Conservation (phyloP, 2,888 invertebrate genomes). For the Caenorhabditis uteleia region DNA sequence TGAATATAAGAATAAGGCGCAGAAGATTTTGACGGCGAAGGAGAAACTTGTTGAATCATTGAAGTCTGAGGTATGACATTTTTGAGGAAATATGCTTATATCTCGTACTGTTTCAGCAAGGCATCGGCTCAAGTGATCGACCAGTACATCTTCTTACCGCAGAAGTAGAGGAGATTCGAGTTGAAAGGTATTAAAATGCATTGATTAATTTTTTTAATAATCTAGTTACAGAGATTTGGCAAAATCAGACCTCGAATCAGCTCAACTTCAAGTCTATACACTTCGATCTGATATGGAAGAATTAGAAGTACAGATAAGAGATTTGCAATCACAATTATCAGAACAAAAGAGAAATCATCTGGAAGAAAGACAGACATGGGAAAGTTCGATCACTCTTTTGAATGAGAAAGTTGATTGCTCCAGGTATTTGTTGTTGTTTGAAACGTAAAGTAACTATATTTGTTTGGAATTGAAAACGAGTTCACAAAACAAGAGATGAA, state of each 20-base stretch:
- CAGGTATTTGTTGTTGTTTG: conserved; percentile 11
- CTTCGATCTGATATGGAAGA: conserved; percentile 72
- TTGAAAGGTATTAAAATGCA: conserved; percentile 41
- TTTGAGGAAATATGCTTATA: background rate
- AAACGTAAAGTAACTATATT: background rate
- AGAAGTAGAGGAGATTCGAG: conserved; percentile 76
- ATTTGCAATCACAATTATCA: conserved; percentile 26
- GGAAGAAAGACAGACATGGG: conserved; percentile 46
- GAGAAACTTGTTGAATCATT: conserved; percentile 79
- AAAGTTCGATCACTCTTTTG: conserved; percentile 33
- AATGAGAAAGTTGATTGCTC: conserved; percentile 55
- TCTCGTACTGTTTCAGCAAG: conserved; percentile 22
- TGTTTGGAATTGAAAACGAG: conserved; percentile 45
- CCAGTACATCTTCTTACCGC: conserved; percentile 48
- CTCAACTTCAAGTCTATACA: conserved; percentile 67
- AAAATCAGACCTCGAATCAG: conserved; percentile 75
- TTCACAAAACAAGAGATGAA: conserved; percentile 53
- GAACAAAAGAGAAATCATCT: conserved; percentile 29
- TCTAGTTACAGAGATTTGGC: conserved; percentile 72
- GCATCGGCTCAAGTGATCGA: conserved; percentile 37
- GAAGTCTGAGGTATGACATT: conserved; percentile 49
- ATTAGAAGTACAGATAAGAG: conserved; percentile 42
- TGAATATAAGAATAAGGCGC: conserved; percentile 82
- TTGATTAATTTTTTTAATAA: background rate
- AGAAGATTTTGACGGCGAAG: conserved; percentile 79